Evolutionary conservation across 2,797 vertebrate genomes (phyloP).

Genomic region (Tokudaia tokunoshimensis): DNA sequence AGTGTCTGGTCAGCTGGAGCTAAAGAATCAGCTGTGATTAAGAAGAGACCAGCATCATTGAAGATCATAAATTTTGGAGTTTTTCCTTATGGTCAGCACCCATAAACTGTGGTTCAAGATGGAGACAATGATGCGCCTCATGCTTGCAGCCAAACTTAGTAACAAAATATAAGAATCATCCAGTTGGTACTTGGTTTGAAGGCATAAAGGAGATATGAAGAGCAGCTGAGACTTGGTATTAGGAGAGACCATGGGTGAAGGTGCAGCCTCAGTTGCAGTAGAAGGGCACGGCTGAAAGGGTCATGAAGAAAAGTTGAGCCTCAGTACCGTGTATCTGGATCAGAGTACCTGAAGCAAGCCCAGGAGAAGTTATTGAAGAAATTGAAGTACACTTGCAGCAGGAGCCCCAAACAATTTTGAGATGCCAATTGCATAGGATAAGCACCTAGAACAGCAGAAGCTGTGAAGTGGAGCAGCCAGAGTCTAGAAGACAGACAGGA

Average conservation of each 20-base stretch:
- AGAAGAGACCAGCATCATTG: neutral
- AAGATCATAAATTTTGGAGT: neutral
- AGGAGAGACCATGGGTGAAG: too few relatives aligned
- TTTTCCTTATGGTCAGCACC: neutral
- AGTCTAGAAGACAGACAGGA: too few relatives aligned
- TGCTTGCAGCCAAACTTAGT: neutral
- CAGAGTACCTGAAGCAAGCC: neutral
- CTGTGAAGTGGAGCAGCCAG: too few relatives aligned
- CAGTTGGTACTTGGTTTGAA: neutral
- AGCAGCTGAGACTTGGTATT: neutral
- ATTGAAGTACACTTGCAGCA: neutral
- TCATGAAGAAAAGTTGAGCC: neutral
- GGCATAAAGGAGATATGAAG: neutral
- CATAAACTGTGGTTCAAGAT: neutral
- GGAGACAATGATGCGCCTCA: neutral
- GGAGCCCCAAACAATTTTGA: neutral
- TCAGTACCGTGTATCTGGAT: too few relatives aligned
- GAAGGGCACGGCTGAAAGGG: neutral
- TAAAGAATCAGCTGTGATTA: neutral
- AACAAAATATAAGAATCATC: neutral
- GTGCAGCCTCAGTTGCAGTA: neutral
- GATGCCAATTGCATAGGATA: too few relatives aligned
- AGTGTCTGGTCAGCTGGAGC: neutral
- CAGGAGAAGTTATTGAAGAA: neutral
- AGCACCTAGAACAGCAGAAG: too few relatives aligned